A percentile compares a stretch with the other conserved stretches of the same genome.
Evolutionary conservation across 2,113 vertebrate genomes (phyloP).

Genomic region (Chloropsis hardwickii): DNA sequence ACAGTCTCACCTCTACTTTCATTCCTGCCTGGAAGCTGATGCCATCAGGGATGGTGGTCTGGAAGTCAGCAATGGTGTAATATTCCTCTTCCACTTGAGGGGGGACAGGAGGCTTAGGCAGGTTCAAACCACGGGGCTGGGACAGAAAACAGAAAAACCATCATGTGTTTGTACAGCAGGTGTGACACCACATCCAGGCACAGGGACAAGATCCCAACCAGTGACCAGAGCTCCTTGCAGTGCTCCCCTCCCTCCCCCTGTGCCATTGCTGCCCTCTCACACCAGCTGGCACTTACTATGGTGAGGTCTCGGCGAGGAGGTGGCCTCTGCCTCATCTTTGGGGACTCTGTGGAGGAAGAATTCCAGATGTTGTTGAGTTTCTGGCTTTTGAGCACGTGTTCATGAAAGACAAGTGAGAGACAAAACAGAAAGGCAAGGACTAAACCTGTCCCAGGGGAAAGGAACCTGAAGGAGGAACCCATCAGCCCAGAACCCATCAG

Average conservation of each 20-base stretch:
- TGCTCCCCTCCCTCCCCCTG: not conserved
- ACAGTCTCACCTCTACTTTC: slow-evolving; percentile 89
- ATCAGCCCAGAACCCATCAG: not conserved
- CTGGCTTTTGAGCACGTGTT: not conserved
- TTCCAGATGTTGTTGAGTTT: not conserved
- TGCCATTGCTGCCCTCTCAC: not conserved
- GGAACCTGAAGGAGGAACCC: not conserved
- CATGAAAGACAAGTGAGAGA: not conserved
- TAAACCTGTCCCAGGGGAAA: not conserved
- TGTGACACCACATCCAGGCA: not conserved
- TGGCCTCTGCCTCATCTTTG: slow-evolving; percentile 88
- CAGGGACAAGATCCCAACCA: not conserved
- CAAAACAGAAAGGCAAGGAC: not conserved
- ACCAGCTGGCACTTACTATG: slow-evolving; percentile 82
- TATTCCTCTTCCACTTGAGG: slow-evolving; percentile 97
- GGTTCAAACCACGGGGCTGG: slow-evolving; percentile 89
- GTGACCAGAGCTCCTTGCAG: not conserved
- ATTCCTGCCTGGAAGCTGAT: slow-evolving; percentile 97
- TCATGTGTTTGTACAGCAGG: not conserved
- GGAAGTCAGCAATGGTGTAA: slow-evolving; percentile 98
- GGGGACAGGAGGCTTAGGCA: slow-evolving; percentile 92
- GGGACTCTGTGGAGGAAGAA: slow-evolving; percentile 77
- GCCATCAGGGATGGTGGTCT: slow-evolving; percentile 96
- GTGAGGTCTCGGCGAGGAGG: slow-evolving; percentile 96
- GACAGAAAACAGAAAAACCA: not conserved